Base-by-base conservation (phyloP, 2,797 vertebrate genomes). In the Mus minutoides region DNA sequence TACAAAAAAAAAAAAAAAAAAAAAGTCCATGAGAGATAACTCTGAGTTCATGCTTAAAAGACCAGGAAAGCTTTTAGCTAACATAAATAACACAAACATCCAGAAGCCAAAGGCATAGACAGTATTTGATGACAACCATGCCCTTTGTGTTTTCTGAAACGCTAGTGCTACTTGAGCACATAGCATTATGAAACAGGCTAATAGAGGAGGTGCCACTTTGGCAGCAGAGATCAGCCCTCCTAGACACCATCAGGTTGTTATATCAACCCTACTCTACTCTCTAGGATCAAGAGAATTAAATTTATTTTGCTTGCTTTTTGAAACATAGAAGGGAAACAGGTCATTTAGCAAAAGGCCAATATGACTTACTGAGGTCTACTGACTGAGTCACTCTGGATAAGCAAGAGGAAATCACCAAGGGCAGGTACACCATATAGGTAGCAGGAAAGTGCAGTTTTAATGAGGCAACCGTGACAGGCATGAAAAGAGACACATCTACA, bases 21-120 rank as follows among this genome's bases (percentile, higher is more conserved):
- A n/a, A 21, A 75, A 2, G 31, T 24, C 10, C 1, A 37, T 6
- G 54, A 16, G 2, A 56, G 64, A 77, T 19, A 12, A 0, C 16
- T 77, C 73, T 12, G 5, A 94, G 75, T 79, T 85, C 16, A 17
- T 71, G 19, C 4, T 91, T 91, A 46, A 84, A 43, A n/a, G 10
- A 60, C 6, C 62, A 17, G 8, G 26, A 40, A 52, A 37, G 1
- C 26, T 56, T 71, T 88, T 14, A 2, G 0, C 46, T 91, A 13
- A 26, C 24, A 49, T 14, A 88, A 80, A 76, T 17, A 69, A 19
- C 12, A 75, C 54, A 91, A 88, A 92, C 17, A 58, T 31, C n/a
- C 54, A 85, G 31, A 46, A 19, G 46, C 12, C 78, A 71, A 31
- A 49, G 88, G 6, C 22, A 11, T 0, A 86, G 17, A 8, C 17